Evolutionary conservation across 2,113 vertebrate species (phyloP).

Genomic region (Candoia aspera): DNA sequence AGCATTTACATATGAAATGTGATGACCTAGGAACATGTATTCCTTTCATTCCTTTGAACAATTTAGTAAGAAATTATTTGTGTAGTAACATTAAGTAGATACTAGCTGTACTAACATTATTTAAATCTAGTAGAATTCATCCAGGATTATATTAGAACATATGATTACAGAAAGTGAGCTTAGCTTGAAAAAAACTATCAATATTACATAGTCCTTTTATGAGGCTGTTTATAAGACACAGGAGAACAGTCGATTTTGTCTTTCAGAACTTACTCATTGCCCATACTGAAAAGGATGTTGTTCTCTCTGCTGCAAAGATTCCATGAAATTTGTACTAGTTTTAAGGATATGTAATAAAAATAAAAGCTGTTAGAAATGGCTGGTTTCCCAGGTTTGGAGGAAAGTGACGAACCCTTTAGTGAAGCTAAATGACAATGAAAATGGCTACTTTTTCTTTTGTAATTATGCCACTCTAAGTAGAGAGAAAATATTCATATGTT

Average conservation of each 20-base stretch:
- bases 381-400: not conserved
- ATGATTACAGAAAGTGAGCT: not conserved
- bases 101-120: not conserved
- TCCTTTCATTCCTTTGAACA: too few species aligned
- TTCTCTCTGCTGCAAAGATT: not conserved
- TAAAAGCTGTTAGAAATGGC: not conserved
- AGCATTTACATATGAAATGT: not conserved
- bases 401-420: not conserved
- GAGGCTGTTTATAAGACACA: not conserved
- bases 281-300: not conserved
- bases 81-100: not conserved
- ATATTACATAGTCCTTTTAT: not conserved
- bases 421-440: conserved; percentile 1
- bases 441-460: not conserved
- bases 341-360: not conserved
- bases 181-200: not conserved
- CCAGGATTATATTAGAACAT: not conserved
- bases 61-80: not conserved
- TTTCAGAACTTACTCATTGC: not conserved
- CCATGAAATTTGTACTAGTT: conserved; percentile 1
- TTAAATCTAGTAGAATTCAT: not conserved
- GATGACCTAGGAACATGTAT: not conserved
- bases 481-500: not conserved
- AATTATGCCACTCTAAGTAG: not conserved
- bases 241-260: not conserved